Base-by-base conservation (phyloP, 2,888 invertebrate species). In the Lydus trimaculatus region DNA sequence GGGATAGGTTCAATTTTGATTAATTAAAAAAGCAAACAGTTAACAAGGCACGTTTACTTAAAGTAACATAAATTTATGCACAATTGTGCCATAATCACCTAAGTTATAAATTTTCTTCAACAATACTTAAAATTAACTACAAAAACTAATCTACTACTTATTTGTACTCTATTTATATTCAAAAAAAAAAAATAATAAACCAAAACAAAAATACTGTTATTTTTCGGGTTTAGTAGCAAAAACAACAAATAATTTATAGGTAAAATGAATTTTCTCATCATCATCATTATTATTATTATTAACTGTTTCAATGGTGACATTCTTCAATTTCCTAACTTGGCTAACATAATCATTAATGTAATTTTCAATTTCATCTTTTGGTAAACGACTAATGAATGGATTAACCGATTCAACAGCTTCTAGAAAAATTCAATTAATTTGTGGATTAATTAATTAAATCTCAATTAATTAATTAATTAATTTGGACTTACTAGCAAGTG, bases 391-490 rank as follows among this genome's bases (percentile, higher is more conserved):
- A 66, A 90, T 79, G 79, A 93, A 93, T 0, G 94, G 94, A 79
- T 91, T 92, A 4, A 94, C 89, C 0, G 93, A 92, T 70, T 87
- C 85, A 0, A 91, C 87, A 58, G 92, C 90, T 78, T 90, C 92
- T 91, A 84, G 58, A 87, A 86, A 73, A 74, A 64, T 70, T 64
- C 61, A 73, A 8, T 7, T 28, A n/a, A n/a, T 4, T 4, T 4
- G 4, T 28, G 4, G 4, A 28, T 28, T 4, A 4, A 28, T 28
- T 17, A 61, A 52, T 39, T 58, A 31, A 28, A n/a, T n/a, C 6
- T 31, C 1, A 31, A 68, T 33, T 33, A 7, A 61, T 61, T 61
- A 20, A 23, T 20, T 17, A 9, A 33, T 33, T 31, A 1, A 31
- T 23, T 59, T 5, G 25, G 63, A 83, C 86, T 87, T 85, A 92